A percentile compares a stretch with the other conserved stretches of the same genome.
Evolutionary conservation across 1,140 invertebrate genomes (phyloP).

Genomic region (Caerostris darwini): DNA sequence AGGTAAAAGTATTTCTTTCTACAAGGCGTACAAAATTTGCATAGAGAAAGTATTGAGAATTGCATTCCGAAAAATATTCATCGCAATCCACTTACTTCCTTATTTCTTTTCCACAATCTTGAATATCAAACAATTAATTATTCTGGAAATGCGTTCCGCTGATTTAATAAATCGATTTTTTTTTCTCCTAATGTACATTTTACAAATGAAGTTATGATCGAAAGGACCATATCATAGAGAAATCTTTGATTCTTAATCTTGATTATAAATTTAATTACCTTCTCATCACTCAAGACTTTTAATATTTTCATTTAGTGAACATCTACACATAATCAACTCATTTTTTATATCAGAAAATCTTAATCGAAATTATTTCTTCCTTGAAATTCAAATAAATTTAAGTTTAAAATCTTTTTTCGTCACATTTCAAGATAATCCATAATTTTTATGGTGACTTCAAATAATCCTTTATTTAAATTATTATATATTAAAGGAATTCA

Average conservation of each 20-base stretch:
- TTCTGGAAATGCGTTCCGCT: constrained; percentile 14
- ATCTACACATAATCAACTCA: not conserved
- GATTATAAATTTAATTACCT: not conserved
- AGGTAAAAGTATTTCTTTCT: constrained; percentile 28
- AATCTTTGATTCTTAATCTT: not conserved
- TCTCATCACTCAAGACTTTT: not conserved
- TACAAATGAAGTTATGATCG: not conserved
- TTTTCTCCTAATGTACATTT: not conserved
- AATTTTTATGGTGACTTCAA: not conserved
- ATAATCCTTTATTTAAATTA: not conserved
- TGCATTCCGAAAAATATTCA: constrained; percentile 29
- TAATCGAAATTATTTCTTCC: not conserved
- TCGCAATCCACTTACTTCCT: constrained; percentile 28
- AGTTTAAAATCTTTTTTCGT: not conserved
- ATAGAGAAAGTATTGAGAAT: constrained; percentile 16
- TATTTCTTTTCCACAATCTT: constrained; percentile 20
- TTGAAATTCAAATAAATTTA: not conserved
- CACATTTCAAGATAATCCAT: not conserved
- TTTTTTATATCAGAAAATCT: not conserved
- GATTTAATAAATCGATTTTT: constrained; percentile 17
- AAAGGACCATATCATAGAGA: not conserved
- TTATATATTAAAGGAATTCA: not conserved
- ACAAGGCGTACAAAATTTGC: not conserved
- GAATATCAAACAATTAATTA: constrained; percentile 39
- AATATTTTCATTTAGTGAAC: not conserved